Evolutionary conservation across 35 echinoderm and acorn worm genomes (phyloP).

Genomic region (Heliocidaris erythrogramma): DNA sequence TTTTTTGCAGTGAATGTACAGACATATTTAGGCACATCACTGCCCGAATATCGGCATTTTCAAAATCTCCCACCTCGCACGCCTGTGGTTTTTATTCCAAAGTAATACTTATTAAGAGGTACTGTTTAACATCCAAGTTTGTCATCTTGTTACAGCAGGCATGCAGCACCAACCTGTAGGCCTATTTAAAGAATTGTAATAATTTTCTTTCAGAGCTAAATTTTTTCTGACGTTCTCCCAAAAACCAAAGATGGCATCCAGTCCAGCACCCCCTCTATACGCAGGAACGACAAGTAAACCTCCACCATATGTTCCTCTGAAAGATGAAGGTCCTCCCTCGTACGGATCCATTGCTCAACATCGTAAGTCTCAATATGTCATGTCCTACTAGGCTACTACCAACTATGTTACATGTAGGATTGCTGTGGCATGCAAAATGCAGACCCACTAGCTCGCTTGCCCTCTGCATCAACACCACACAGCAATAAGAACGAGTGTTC

Average conservation of each 20-base stretch:
- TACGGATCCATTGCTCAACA: conserved; percentile 25
- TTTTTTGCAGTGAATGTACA: too few relatives aligned
- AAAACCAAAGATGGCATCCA: neutral
- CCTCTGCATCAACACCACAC: neutral
- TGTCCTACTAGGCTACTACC: neutral
- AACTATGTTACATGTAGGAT: neutral
- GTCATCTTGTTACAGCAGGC: too few relatives aligned
- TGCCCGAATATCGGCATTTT: too few relatives aligned
- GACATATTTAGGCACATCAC: too few relatives aligned
- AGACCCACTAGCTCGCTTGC: neutral
- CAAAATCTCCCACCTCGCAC: too few relatives aligned
- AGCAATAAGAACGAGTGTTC: neutral
- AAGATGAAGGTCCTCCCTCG: conserved; percentile 12
- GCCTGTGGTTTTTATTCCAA: too few relatives aligned
- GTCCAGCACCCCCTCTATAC: conserved; percentile 16
- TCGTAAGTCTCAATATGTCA: neutral
- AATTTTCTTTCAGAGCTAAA: neutral
- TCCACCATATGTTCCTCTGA: neutral
- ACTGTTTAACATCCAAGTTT: too few relatives aligned
- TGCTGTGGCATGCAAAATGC: neutral
- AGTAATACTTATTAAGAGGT: too few relatives aligned
- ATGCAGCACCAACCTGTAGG: too few relatives aligned
- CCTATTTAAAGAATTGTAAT: too few relatives aligned
- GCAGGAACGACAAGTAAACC: conserved; percentile 32
- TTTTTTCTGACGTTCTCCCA: neutral